Percentiles rank a stretch among this genome's conserved stretches.
These are phyloP conservation scores for Actinia equina DNA, from an alignment of 64 coral and sea anemone species.

Conservation along the genomic window DNA sequence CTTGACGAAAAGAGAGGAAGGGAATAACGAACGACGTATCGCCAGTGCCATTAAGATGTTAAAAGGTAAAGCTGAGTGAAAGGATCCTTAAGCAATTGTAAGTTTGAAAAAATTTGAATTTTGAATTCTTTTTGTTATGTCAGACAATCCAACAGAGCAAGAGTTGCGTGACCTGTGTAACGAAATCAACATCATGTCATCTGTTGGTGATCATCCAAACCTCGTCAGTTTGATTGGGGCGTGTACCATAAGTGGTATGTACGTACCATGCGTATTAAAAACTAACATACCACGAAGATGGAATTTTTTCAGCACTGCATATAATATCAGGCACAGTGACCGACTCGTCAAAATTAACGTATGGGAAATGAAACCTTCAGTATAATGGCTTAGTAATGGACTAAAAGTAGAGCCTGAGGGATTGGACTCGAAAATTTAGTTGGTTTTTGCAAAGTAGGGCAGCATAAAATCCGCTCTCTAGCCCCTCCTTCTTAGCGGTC, in stretches of 20 bases:
- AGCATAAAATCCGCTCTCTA: too few species aligned
- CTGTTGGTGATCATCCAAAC: constrained; percentile 74
- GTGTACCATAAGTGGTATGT: constrained; percentile 60
- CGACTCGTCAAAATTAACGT: too few species aligned
- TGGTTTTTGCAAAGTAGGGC: too few species aligned
- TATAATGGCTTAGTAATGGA: too few species aligned
- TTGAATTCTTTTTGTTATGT: background rate
- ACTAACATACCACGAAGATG: too few species aligned
- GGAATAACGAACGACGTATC: background rate
- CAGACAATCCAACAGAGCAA: constrained; percentile 49
- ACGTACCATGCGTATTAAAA: too few species aligned
- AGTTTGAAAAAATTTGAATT: background rate
- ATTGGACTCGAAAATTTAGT: too few species aligned
- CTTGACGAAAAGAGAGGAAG: constrained; percentile 46
- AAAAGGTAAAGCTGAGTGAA: constrained; percentile 34
- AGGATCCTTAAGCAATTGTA: background rate
- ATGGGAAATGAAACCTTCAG: too few species aligned
- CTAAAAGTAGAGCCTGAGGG: too few species aligned
- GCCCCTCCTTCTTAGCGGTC: too few species aligned
- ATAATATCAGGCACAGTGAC: too few species aligned
- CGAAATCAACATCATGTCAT: constrained; percentile 76
- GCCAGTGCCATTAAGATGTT: constrained; percentile 79
- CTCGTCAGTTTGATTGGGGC: constrained; percentile 76
- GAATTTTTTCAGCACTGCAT: too few species aligned
- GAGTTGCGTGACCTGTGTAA: constrained; percentile 65